Evolutionary conservation across 2,888 invertebrate genomes (phyloP).

Genomic region (Melitaea athalia): DNA sequence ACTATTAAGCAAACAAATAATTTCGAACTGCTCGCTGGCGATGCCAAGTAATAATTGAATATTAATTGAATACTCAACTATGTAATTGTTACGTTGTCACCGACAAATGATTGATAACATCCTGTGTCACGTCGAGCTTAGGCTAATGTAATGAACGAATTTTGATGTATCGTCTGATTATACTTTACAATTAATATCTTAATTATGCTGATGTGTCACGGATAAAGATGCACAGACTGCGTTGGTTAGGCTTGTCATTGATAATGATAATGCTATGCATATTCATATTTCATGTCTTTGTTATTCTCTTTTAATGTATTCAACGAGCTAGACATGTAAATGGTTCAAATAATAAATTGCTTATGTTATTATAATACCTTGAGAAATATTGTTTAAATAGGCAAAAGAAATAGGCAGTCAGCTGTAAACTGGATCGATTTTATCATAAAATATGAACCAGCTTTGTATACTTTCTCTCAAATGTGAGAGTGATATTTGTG

Average conservation of each 20-base stretch:
- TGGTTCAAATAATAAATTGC: too few species aligned
- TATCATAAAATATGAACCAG: too few species aligned
- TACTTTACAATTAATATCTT: constrained; percentile 14
- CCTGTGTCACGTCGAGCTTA: constrained; percentile 43
- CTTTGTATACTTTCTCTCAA: too few species aligned
- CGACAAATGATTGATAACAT: constrained; percentile 63
- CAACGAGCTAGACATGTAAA: too few species aligned
- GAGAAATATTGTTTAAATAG: too few species aligned
- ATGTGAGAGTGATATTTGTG: too few species aligned
- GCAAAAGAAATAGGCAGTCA: too few species aligned
- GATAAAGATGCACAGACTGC: not conserved
- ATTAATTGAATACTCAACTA: constrained; percentile 44
- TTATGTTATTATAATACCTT: too few species aligned
- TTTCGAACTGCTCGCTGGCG: constrained; percentile 15
- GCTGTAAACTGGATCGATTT: too few species aligned
- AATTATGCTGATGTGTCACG: not conserved
- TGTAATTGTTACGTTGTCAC: constrained; percentile 44
- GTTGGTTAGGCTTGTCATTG: not conserved
- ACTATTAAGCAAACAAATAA: constrained; percentile 9
- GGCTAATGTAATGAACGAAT: not conserved
- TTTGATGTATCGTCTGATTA: constrained; percentile 23
- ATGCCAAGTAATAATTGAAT: constrained; percentile 40
- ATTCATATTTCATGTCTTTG: constrained; percentile 1
- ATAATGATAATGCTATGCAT: not conserved
- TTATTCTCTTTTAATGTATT: not conserved